phyloP scores from a whole-genome alignment of 2,888 invertebrate genomes.

The Byasa hedistus region DNA sequence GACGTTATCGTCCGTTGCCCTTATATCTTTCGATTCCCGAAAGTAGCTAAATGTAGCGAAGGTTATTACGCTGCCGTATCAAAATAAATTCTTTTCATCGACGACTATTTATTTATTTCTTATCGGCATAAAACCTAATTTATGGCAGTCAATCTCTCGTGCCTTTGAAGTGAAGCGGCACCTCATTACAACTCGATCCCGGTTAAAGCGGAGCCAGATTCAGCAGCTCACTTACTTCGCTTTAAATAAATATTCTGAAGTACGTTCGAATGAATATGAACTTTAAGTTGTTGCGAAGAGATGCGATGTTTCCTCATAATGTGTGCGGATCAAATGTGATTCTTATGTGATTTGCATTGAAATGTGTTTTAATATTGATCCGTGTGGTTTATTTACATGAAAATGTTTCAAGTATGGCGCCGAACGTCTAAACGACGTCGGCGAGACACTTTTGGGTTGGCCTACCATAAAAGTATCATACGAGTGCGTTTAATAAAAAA shows the following conservation, averaged over 20 bases:
- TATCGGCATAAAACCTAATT: not conserved
- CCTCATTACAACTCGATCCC: not conserved
- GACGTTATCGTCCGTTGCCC: no score
- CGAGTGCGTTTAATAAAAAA: no score
- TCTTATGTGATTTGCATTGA: not conserved
- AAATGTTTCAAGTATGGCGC: not conserved
- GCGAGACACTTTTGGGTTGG: no score
- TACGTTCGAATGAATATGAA: not conserved
- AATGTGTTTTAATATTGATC: not conserved
- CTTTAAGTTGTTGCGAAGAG: not conserved
- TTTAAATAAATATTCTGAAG: not conserved
- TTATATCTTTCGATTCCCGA: no score
- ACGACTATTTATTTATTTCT: no score
- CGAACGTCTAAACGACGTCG: no score
- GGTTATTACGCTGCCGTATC: no score
- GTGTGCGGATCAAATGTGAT: not conserved
- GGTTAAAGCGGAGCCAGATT: not conserved
- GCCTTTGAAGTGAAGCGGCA: not conserved
- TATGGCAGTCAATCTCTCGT: not conserved
- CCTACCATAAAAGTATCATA: no score
- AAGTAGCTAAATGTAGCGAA: no score
- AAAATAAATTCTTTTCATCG: no score
- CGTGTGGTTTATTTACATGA: not conserved
- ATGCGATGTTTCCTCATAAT: not conserved
- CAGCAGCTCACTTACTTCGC: not conserved